Base-by-base conservation (phyloP, 2,888 invertebrate genomes). In the Dryobota labecula region DNA sequence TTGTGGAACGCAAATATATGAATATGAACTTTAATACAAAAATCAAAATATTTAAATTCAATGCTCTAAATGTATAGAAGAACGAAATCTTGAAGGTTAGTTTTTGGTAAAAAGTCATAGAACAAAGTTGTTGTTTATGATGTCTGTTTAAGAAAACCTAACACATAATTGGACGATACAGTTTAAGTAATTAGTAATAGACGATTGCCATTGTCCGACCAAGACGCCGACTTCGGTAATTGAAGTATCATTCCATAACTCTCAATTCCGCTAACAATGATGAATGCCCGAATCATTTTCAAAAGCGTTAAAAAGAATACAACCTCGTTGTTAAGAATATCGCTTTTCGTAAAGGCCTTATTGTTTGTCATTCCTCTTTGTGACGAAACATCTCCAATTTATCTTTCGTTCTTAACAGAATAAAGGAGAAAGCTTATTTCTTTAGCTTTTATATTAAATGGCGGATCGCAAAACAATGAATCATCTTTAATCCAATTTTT, bases 401-500 rank as follows among this genome's bases (percentile, higher is more conserved):
- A 73, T 78, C 68, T 70, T 77, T 66, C 70, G 43, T 47, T 58
- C 33, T 73, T 82, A 64, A 61, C 57, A 69, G 66, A 75, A 80
- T 70, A 75, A 72, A 73, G 54, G 71, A 61, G 57, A 54, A 61
- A 53, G 71, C 73, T 76, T 86, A 82, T 77, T 81, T 71, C 61
- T 74, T 76, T 83, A 57, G 49, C 62, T 74, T 76, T 74, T 65
- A 81, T 81, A 79, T 76, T 71, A 78, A 84, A 84, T 69, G 66
- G 20, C 13, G 67, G 72, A 64, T 73, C 58, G 60, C 62, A 51
- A 79, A 72, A 84, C 76, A 75, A 71, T 86, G 80, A 86, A 84
- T 84, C 85, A 80, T 80, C 45, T 68, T 84, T 77, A 77, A 82
- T 83, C 71, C 73, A 80, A 84, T 82, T 84, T 84, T 84, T 75